These are phyloP conservation scores for Laothoe populi DNA, from an alignment of 2,888 invertebrate genomes.

Conservation along the genomic window DNA sequence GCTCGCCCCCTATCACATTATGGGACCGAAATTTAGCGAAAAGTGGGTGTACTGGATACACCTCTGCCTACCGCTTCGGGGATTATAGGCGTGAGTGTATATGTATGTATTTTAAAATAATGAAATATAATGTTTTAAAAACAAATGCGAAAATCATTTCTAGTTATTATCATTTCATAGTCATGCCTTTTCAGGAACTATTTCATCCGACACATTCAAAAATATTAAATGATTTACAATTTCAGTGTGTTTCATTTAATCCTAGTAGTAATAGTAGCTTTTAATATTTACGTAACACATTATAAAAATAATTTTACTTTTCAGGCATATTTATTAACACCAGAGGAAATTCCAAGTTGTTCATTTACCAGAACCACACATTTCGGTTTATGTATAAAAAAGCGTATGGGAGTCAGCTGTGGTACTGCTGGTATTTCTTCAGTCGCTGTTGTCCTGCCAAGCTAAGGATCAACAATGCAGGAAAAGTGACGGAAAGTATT, in stretches of 20 bases:
- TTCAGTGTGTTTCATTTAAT: slow-evolving; percentile 50
- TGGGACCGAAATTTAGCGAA: too few relatives aligned
- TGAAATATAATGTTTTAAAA: background rate
- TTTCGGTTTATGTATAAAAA: slow-evolving; percentile 82
- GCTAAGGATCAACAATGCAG: slow-evolving; percentile 74
- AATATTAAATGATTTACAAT: slow-evolving; percentile 29
- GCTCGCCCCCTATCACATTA: too few relatives aligned
- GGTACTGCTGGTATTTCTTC: slow-evolving; percentile 83
- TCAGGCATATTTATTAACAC: slow-evolving; percentile 82
- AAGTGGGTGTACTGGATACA: too few relatives aligned
- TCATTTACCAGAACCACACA: slow-evolving; percentile 80
- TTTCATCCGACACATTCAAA: background rate
- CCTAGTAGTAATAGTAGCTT: slow-evolving; percentile 40
- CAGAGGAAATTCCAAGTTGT: slow-evolving; percentile 78
- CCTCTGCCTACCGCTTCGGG: too few relatives aligned
- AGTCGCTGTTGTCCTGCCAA: slow-evolving; percentile 80
- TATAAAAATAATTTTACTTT: slow-evolving; percentile 48
- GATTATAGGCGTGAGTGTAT: too few relatives aligned
- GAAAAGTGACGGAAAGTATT: slow-evolving; percentile 77
- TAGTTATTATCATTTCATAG: background rate
- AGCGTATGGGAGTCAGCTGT: slow-evolving; percentile 79
- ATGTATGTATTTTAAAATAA: too few relatives aligned
- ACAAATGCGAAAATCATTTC: background rate
- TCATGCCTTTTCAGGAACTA: background rate
- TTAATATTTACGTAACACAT: slow-evolving; percentile 35